Conservation (phyloP, 1,140 invertebrate species). For the Drosophila funebris region DNA sequence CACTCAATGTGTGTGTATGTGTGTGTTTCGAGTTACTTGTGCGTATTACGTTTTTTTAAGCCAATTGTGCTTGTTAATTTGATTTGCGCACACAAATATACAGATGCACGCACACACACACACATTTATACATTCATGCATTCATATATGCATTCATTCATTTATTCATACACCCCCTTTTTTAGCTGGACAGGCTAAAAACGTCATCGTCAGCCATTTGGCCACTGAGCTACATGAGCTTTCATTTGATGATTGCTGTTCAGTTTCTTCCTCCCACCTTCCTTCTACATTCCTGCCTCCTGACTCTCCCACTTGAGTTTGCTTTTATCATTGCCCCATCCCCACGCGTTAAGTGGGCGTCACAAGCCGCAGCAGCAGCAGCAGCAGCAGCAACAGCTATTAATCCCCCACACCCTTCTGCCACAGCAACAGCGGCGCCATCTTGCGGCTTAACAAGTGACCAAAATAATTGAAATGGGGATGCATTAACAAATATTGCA, state of each 20-base stretch:
- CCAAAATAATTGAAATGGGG: conserved; percentile 11
- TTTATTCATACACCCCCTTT: background rate
- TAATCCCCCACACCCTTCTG: background rate
- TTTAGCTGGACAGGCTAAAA: conserved; percentile 5
- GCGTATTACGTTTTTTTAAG: conserved; percentile 66
- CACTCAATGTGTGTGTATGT: conserved; percentile 18
- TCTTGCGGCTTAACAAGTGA: conserved; percentile 67
- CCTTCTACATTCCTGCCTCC: too few species aligned
- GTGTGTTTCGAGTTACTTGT: conserved; percentile 57
- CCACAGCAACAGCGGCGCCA: conserved; percentile 43
- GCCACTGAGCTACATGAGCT: conserved; percentile 20
- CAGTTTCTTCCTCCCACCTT: background rate
- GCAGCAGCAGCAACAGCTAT: background rate
- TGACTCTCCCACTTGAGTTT: background rate
- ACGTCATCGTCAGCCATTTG: conserved; percentile 47
- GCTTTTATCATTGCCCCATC: conserved; percentile 16
- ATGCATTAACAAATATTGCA: conserved; percentile 1
- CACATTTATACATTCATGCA: conserved; percentile 15
- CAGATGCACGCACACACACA: conserved; percentile 11
- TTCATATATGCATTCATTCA: conserved; percentile 22
- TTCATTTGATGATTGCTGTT: conserved; percentile 15
- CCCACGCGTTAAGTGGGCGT: conserved; percentile 12
- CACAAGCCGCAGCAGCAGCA: conserved; percentile 8
- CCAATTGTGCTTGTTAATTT: conserved; percentile 81
- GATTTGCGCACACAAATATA: conserved; percentile 57